Conservation (phyloP, 1,140 invertebrate genomes). For the Diachasmimorpha longicaudata region DNA sequence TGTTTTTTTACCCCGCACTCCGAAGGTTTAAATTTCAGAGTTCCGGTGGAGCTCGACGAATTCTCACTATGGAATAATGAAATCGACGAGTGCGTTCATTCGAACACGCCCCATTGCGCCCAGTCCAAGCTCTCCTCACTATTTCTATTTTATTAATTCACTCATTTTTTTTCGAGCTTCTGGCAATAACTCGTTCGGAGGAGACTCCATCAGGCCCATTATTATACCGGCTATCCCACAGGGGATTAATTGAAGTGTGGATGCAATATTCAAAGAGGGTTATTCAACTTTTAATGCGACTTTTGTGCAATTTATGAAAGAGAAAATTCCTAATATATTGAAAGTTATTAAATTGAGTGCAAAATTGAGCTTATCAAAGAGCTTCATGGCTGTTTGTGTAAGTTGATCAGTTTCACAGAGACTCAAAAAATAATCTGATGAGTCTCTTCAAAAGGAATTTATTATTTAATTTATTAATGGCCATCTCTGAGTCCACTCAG, state of each 20-base stretch:
- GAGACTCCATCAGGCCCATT: not conserved
- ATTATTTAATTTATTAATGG: too few relatives aligned
- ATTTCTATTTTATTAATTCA: not conserved
- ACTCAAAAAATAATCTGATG: too few relatives aligned
- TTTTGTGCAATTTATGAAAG: not conserved
- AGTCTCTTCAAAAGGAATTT: too few relatives aligned
- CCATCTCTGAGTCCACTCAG: too few relatives aligned
- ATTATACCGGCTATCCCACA: not conserved
- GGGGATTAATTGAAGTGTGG: not conserved
- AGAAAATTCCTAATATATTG: too few relatives aligned
- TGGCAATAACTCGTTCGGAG: not conserved
- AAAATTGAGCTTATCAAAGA: too few relatives aligned
- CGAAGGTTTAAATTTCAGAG: not conserved
- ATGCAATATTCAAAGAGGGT: not conserved
- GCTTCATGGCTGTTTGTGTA: too few relatives aligned
- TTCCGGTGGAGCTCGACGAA: not conserved
- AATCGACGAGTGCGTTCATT: not conserved
- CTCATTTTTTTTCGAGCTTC: slow-evolving; percentile 1
- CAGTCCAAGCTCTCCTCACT: not conserved
- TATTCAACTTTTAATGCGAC: not conserved
- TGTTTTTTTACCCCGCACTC: not conserved
- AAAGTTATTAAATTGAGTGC: too few relatives aligned
- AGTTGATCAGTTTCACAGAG: too few relatives aligned
- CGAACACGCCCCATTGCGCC: not conserved
- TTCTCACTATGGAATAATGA: not conserved